Evolutionary conservation across 2,888 invertebrate species (phyloP).

Genomic region (Rhagophthalmus giganteus): DNA sequence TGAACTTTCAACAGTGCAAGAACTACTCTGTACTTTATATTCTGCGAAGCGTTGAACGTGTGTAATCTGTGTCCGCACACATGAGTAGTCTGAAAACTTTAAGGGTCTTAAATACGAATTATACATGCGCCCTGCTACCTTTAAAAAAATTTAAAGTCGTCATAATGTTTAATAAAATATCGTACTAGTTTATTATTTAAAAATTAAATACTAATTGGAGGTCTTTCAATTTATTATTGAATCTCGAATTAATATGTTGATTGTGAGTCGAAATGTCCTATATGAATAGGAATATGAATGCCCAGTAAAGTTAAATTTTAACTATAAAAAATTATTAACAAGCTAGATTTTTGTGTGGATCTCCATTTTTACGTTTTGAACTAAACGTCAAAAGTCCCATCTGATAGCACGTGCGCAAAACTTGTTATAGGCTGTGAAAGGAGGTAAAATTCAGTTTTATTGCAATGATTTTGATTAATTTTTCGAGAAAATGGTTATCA

Average conservation of each 20-base stretch:
- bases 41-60: conserved; percentile 29
- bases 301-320: too few relatives aligned
- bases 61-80: conserved; percentile 30
- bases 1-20: conserved; percentile 28
- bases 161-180: not conserved
- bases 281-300: not conserved
- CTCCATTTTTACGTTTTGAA: too few relatives aligned
- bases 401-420: too few relatives aligned
- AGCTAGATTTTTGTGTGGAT: too few relatives aligned
- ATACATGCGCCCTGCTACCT: conserved; percentile 1
- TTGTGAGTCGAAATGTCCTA: not conserved
- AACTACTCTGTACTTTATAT: conserved; percentile 28
- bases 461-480: too few relatives aligned
- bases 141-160: not conserved
- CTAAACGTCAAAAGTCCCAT: too few relatives aligned
- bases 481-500: too few relatives aligned
- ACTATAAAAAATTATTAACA: too few relatives aligned
- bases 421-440: too few relatives aligned
- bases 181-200: not conserved
- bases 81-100: conserved; percentile 28
- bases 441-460: too few relatives aligned
- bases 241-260: not conserved
- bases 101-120: conserved; percentile 18
- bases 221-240: not conserved
- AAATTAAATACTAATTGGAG: not conserved